Conservation (phyloP, 2,797 vertebrate species). For the Hypotaenidia okinawae region DNA sequence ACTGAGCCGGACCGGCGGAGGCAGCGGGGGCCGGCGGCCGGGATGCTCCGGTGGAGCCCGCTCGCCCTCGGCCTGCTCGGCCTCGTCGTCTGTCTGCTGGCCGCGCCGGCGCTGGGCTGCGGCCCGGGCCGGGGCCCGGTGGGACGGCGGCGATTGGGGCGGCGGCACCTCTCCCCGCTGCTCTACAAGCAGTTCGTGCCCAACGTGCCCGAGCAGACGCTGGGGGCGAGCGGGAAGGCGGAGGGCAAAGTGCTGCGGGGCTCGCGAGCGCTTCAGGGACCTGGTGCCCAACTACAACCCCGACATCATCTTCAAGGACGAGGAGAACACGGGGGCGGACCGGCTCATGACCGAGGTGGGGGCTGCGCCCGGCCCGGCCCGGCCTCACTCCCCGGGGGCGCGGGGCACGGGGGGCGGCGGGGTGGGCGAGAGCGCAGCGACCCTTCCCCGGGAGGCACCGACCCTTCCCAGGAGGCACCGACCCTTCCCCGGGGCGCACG, state of each 20-base stretch:
- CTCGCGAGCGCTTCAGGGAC: conserved; percentile 91
- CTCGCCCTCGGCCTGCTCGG: conserved; percentile 80
- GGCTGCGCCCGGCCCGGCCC: not conserved
- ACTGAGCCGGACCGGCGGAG: not conserved
- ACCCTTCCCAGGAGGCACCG: not conserved
- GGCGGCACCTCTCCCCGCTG: conserved; percentile 89
- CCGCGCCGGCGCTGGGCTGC: conserved; percentile 83
- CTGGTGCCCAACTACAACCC: conserved; percentile 97
- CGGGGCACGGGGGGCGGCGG: not conserved
- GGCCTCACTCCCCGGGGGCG: not conserved
- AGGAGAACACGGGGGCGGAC: conserved; percentile 94
- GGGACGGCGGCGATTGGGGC: conserved; percentile 82
- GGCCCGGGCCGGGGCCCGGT: conserved; percentile 89
- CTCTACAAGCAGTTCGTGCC: conserved; percentile 95
- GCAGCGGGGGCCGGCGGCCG: not conserved
- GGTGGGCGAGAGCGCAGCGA: not conserved
- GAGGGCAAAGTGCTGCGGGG: conserved; percentile 91
- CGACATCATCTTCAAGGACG: conserved; percentile 97
- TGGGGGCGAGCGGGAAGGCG: conserved; percentile 92
- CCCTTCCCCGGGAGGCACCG: not conserved
- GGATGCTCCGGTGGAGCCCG: conserved; percentile 74
- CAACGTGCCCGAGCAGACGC: conserved; percentile 92
- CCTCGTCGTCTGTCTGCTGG: conserved; percentile 75
- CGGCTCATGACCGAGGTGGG: conserved; percentile 97
- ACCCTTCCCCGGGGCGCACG: not conserved